Base-by-base conservation (phyloP, 2,113 vertebrate genomes). In the Bubalus kerabau region DNA sequence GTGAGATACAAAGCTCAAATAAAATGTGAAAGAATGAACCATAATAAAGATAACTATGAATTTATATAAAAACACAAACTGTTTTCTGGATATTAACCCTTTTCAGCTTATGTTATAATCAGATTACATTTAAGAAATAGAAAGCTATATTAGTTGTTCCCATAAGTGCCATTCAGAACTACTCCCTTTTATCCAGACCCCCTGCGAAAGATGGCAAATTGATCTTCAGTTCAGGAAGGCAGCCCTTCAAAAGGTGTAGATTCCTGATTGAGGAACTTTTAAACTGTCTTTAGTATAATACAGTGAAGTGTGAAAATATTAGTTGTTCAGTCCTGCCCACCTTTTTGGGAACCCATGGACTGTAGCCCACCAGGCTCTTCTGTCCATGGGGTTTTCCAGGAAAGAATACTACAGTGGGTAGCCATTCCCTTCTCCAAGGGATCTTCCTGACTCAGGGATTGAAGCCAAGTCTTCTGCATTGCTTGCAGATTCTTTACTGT, bases 191-290 rank as follows among this genome's bases (percentile, higher is more conserved):
- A 60, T 80, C 17, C 28, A 46, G 6, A 78, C 30, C 8, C 10
- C 5, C 5, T 16, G n/a, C 12, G 43, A 48, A 83, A 12, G 60
- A 40, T 19, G 9, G 2, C 7, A 21, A 36, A 82, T 7, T 46
- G 3, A 5, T 23, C 9, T 54, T 4, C 16, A 46, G 14, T 52
- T 9, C 3, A 6, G 21, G 7, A 32, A 14, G 12, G 6, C 2
- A 26, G 43, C 0, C 5, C 9, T 36, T 30, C 2, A 8, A 19
- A 94, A 94, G 6, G 64, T 26, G 12, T 26, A 83, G 19, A 7
- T 62, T 71, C 9, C 36, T 76, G 6, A 56, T 0, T 23, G 5
- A 80, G 36, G 57, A 80, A 7, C 6, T 10, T 59, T 11, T 7
- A 67, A 54, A 43, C 12, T 85, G 4, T 50, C 14, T 2, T 57